Evolutionary conservation across 2,888 invertebrate genomes (phyloP).

Genomic region (Xiphydria camelus): DNA sequence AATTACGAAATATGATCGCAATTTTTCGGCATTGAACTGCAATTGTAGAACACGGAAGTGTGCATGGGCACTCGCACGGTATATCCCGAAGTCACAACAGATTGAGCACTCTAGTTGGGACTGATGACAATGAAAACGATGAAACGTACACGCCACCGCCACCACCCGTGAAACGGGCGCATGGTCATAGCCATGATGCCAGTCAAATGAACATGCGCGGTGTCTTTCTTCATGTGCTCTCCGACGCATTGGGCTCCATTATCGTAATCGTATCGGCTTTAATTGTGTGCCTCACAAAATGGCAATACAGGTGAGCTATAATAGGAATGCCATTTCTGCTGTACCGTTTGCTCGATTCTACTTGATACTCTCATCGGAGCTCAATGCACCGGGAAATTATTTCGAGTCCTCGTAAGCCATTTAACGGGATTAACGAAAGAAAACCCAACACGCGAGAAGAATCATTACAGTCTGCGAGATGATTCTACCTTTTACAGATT

Average conservation of each 20-base stretch:
- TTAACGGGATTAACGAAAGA: background rate
- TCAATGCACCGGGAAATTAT: too few relatives aligned
- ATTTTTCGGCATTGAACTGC: too few relatives aligned
- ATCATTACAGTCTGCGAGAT: background rate
- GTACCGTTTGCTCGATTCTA: background rate
- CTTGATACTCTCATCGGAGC: too few relatives aligned
- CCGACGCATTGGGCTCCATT: conserved; percentile 94
- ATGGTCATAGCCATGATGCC: conserved; percentile 65
- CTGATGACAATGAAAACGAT: conserved; percentile 76
- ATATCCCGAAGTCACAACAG: conserved; percentile 65
- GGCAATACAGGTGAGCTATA: conserved; percentile 66
- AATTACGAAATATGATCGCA: too few relatives aligned
- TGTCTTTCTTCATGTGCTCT: conserved; percentile 97
- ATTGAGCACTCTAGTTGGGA: conserved; percentile 65
- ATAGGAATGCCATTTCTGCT: too few relatives aligned
- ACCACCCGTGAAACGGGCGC: conserved; percentile 55
- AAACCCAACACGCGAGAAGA: background rate
- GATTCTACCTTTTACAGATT: conserved; percentile 52
- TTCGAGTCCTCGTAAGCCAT: too few relatives aligned
- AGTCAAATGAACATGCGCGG: conserved; percentile 98
- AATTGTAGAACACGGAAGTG: conserved; percentile 72
- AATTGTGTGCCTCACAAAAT: conserved; percentile 78
- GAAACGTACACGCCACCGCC: conserved; percentile 61
- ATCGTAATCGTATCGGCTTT: conserved; percentile 87
- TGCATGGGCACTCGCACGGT: conserved; percentile 67